Conservation (phyloP, 2,797 vertebrate species). For the Orestias chungarensis region DNA sequence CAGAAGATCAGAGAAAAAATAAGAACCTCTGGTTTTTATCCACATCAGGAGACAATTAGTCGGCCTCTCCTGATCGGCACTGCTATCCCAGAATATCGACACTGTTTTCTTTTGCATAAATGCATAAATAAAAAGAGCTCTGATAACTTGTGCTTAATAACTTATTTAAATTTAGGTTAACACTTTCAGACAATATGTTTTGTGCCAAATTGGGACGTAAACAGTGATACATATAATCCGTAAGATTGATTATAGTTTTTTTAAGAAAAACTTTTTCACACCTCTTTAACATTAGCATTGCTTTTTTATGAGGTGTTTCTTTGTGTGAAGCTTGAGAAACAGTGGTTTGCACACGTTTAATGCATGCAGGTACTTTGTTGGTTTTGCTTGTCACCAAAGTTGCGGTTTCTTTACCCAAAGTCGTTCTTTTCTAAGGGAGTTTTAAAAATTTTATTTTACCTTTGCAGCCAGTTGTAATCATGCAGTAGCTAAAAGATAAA, state of each 20-base stretch:
- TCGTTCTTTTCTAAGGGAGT: neutral
- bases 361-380: neutral
- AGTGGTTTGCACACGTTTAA: neutral
- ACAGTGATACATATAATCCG: neutral
- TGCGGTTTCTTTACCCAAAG: neutral
- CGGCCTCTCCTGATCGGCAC: neutral
- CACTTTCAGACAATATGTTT: neutral
- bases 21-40: neutral
- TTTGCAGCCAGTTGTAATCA: neutral
- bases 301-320: neutral
- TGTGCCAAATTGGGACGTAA: neutral
- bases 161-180: neutral
- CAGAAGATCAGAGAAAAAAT: neutral
- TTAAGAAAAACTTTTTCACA: too few relatives aligned
- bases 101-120: neutral
- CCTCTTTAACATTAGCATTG: neutral
- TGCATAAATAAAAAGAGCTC: neutral
- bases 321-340: neutral
- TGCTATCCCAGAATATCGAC: neutral
- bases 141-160: neutral
- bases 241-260: neutral
- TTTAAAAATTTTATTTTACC: neutral
- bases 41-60: neutral
- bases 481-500: too few relatives aligned
- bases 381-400: neutral